A percentile compares a stretch with the other conserved stretches of the same genome.
These are phyloP conservation scores for Pachyrhynchus sulphureomaculatus DNA, from an alignment of 1,140 invertebrate genomes.

Conservation along the genomic window DNA sequence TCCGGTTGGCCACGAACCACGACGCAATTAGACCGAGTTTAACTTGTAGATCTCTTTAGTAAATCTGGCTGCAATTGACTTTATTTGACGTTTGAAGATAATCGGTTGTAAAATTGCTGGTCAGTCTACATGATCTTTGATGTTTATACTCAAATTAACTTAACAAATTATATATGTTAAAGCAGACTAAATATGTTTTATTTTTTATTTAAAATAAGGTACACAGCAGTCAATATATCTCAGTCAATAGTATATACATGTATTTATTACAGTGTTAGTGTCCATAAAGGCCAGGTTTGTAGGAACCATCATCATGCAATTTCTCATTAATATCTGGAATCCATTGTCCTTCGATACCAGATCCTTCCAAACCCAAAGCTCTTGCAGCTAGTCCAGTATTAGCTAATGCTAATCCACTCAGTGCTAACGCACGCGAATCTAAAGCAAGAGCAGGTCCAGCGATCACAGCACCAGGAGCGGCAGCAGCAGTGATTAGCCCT, in stretches of 20 bases:
- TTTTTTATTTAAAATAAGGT: slow-evolving; percentile 5
- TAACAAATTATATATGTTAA: no score
- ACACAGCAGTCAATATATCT: slow-evolving; percentile 6
- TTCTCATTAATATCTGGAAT: slow-evolving; percentile 38
- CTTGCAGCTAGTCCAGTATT: slow-evolving; percentile 18
- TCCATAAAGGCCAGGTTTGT: slow-evolving; percentile 35
- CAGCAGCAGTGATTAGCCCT: slow-evolving; percentile 7
- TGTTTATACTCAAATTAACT: no score
- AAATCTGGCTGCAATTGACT: no score
- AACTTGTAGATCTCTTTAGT: no score
- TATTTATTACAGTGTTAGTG: background rate
- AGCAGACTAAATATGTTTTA: background rate
- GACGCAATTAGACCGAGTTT: no score
- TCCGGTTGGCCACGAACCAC: no score
- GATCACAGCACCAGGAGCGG: slow-evolving; percentile 16
- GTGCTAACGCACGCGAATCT: background rate
- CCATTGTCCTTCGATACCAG: slow-evolving; percentile 42
- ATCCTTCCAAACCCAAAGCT: slow-evolving; percentile 32
- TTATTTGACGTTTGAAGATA: no score
- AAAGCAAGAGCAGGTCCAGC: background rate
- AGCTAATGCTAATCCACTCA: slow-evolving; percentile 16
- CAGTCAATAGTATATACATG: background rate
- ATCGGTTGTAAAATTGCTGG: no score
- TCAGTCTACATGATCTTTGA: no score
- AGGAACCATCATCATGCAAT: slow-evolving; percentile 43